Percentiles rank a stretch among this genome's conserved stretches.
Evolutionary conservation across 2,888 invertebrate genomes (phyloP).

Genomic region (Crocallis elinguaria): DNA sequence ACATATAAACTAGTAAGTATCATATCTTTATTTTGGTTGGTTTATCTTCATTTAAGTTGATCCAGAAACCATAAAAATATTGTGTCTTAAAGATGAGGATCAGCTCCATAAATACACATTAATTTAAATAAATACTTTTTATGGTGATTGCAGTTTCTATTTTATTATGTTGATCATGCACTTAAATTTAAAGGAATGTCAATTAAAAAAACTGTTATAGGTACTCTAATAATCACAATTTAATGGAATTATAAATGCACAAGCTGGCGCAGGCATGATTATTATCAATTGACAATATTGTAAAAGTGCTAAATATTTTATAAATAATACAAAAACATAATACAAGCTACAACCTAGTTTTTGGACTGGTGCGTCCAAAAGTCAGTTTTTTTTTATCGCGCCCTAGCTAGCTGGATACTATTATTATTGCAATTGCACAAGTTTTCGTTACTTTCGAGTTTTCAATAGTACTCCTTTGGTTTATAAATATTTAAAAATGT

Average conservation of each 20-base stretch:
- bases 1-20: too few species aligned
- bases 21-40: too few species aligned
- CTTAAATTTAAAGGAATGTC: conserved; percentile 9
- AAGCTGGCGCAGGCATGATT: conserved; percentile 78
- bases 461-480: conserved; percentile 46
- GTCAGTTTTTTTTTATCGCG: conserved; percentile 39
- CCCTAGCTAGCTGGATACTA: conserved; percentile 39
- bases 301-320: conserved; percentile 77
- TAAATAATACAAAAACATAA: conserved; percentile 56
- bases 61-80: too few species aligned
- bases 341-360: conserved; percentile 71
- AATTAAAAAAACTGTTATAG: conserved; percentile 48
- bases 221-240: conserved; percentile 79
- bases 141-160: too few species aligned
- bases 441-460: conserved; percentile 20
- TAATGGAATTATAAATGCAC: conserved; percentile 82
- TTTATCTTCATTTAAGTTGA: too few species aligned
- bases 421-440: conserved; percentile 50
- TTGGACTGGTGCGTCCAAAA: conserved; percentile 78
- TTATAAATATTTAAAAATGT: conserved; percentile 35
- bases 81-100: too few species aligned
- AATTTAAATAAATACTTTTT: too few species aligned
- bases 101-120: too few species aligned
- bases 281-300: conserved; percentile 71
- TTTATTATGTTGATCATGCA: too few species aligned